Evolutionary conservation across 2,797 vertebrate genomes (phyloP).

Genomic region (Pantherophis vulpinus): DNA sequence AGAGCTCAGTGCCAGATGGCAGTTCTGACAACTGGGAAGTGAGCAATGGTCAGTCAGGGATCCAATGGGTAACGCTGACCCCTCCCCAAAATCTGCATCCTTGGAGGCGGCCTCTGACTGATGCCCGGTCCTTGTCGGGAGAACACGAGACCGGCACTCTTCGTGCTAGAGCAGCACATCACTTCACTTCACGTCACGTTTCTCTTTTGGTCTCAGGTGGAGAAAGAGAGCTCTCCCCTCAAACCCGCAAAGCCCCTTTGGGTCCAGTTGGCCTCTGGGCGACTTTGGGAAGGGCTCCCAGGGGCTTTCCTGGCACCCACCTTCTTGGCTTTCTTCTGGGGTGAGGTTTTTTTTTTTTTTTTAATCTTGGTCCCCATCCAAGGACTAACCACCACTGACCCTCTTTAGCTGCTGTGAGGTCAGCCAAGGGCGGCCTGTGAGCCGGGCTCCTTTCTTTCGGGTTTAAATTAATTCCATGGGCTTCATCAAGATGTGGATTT

Average conservation of each 20-base stretch:
- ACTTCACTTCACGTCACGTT: too few relatives aligned
- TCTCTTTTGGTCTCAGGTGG: background rate
- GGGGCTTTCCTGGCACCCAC: too few relatives aligned
- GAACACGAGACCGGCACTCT: too few relatives aligned
- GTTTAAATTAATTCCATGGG: background rate
- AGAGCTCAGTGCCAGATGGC: too few relatives aligned
- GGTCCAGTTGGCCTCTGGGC: too few relatives aligned
- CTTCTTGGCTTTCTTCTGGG: background rate
- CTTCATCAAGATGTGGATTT: background rate
- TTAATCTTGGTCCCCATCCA: background rate
- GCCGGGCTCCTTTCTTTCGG: background rate
- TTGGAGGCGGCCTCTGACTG: background rate
- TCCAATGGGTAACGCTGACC: background rate
- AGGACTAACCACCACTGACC: background rate
- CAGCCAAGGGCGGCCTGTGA: background rate
- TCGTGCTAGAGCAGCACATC: background rate
- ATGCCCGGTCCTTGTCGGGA: too few relatives aligned
- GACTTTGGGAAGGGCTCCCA: background rate
- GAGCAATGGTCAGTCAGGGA: background rate
- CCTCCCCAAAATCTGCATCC: background rate
- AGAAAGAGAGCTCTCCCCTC: too few relatives aligned
- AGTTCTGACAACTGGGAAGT: too few relatives aligned
- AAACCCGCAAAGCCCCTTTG: background rate
- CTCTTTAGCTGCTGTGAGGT: background rate
- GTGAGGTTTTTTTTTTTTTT: background rate